Evolutionary conservation across 2,113 vertebrate species (phyloP).

Genomic region (Piaya cayana): DNA sequence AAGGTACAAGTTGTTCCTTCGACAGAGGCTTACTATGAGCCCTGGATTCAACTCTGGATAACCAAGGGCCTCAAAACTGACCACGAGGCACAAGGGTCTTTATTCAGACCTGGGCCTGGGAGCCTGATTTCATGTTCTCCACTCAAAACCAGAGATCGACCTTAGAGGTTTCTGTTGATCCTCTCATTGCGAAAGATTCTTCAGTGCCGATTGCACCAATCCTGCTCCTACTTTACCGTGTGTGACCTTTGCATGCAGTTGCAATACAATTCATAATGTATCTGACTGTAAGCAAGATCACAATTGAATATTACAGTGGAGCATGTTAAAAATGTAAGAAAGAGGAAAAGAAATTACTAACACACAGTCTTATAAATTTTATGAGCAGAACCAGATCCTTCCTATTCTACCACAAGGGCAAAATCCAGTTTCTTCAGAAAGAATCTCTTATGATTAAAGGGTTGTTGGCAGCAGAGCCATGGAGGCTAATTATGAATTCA

Average conservation of each 20-base stretch:
- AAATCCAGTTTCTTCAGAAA: background rate
- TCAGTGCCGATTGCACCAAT: background rate
- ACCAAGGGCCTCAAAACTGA: background rate
- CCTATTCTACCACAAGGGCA: background rate
- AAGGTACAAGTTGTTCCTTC: background rate
- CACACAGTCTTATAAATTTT: background rate
- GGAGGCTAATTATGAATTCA: conserved; percentile 1
- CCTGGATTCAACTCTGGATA: background rate
- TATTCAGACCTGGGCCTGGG: background rate
- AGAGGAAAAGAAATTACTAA: background rate
- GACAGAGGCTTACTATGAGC: background rate
- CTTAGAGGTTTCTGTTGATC: background rate
- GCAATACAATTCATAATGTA: background rate
- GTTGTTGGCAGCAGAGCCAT: background rate
- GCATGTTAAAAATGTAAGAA: background rate
- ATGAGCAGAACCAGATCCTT: background rate
- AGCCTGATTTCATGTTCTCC: background rate
- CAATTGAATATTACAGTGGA: background rate
- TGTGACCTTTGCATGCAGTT: background rate
- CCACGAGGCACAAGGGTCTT: background rate
- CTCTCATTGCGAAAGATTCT: background rate
- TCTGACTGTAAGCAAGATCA: background rate
- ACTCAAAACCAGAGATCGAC: background rate
- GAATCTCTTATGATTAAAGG: background rate
- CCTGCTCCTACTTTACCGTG: background rate